Base-by-base conservation (phyloP, 2,797 vertebrate genomes). In the Argentina silus region DNA sequence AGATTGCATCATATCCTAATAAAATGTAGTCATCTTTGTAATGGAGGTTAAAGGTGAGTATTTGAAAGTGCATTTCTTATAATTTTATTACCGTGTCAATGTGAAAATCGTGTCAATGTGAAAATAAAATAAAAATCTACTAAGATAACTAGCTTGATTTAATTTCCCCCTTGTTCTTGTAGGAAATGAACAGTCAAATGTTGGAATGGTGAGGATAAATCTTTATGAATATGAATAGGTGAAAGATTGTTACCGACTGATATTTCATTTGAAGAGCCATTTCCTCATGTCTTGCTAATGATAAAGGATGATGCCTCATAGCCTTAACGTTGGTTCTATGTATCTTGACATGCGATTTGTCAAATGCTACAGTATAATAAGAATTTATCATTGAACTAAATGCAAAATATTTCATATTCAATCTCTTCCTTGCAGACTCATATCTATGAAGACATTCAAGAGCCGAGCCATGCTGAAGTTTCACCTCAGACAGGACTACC, bases 121-220 rank as follows among this genome's bases (percentile, higher is more conserved):
- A 62, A 43, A 63, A 15, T 0, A 15, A 15, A 43, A 56, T 0
- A 7, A 1, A 56, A 17, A n/a, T 19, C 15, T 23, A 8, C 8
- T 60, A 2, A 23, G 8, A 27, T 10, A 8, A 14, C 7, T 23
- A 27, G 1, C 6, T 59, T 60, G 21, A 23, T 47, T 17, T 56
- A 0, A 3, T 23, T 59, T 69, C 61, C 7, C 10, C 79, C 7
- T 80, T 8, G 76, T 0, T 57, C 72, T 73, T 74, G 36, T 72
- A 92, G 89, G 14, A 67, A 73, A 73, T 62, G 69, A 73, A 45
- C 14, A 47, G 48, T 7, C 66, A 23, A 23, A 23, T 57, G 72
- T 85, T 36, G 67, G 9, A 82, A 87, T 86, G 87, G 88, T 88
- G 74, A 87, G 78, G 63, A 42, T 19, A 36, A 36, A 1, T 2